These are phyloP conservation scores for Rhineura floridana DNA, from an alignment of 2,113 vertebrate species.

Conservation along the genomic window DNA sequence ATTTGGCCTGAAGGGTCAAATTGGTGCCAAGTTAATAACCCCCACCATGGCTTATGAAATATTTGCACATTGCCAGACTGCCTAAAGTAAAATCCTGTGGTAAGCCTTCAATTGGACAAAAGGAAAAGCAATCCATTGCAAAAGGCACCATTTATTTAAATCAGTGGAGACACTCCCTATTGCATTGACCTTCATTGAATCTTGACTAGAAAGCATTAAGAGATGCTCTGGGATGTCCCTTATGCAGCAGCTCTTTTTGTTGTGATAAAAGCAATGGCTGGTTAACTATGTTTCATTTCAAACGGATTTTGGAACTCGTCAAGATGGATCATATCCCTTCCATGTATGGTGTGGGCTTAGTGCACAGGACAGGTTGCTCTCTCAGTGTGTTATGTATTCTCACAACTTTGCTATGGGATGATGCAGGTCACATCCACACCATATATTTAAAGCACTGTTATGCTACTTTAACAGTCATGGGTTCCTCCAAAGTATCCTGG, in stretches of 20 bases:
- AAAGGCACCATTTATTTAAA: constrained; percentile 71
- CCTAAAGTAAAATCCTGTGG: constrained; percentile 61
- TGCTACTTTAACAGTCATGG: no score
- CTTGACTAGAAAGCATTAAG: constrained; percentile 58
- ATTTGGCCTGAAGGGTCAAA: constrained; percentile 58
- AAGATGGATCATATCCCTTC: constrained; percentile 62
- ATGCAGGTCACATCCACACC: no score
- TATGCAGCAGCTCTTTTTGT: constrained; percentile 36
- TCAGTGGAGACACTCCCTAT: constrained; percentile 63
- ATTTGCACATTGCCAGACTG: constrained; percentile 63
- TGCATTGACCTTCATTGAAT: constrained; percentile 70
- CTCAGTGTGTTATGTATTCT: neutral
- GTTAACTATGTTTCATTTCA: constrained; percentile 52
- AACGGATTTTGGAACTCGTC: constrained; percentile 47
- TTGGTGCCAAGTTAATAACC: constrained; percentile 63
- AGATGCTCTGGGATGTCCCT: constrained; percentile 58
- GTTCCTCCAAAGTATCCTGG: no score
- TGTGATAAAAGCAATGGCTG: constrained; percentile 60
- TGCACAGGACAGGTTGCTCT: neutral
- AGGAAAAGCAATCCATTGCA: constrained; percentile 62
- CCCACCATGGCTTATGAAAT: constrained; percentile 62
- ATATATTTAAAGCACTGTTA: no score
- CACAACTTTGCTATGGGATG: no score
- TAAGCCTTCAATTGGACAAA: constrained; percentile 68
- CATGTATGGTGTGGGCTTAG: neutral